These are phyloP conservation scores for Eristalis tenax DNA, from an alignment of 2,888 invertebrate genomes.

Conservation along the genomic window DNA sequence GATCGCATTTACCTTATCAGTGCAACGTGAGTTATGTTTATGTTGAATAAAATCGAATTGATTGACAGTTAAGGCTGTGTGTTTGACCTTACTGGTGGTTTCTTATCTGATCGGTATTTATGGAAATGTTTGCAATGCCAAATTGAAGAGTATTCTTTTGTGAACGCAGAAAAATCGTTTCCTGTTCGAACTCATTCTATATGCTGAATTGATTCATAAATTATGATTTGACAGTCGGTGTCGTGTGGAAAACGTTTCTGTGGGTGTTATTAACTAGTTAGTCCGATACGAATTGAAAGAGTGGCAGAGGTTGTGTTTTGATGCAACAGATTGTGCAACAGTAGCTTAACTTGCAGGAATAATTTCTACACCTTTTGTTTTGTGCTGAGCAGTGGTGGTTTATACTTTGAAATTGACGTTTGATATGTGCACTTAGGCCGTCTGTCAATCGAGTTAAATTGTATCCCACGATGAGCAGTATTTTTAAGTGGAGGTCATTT, in stretches of 20 bases:
- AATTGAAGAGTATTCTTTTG: slow-evolving; percentile 1
- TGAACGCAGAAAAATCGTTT: background rate
- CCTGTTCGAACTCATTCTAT: slow-evolving; percentile 9
- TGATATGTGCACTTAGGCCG: no score
- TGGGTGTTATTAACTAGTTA: background rate
- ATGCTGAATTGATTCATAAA: slow-evolving; percentile 1
- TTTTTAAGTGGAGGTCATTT: no score
- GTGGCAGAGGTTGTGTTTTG: no score
- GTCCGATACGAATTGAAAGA: background rate
- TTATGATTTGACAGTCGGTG: background rate
- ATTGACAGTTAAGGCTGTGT: background rate
- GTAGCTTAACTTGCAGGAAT: no score
- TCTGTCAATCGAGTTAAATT: no score
- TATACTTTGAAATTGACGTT: no score
- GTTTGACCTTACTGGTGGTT: background rate
- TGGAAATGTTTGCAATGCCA: background rate
- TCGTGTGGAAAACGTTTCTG: background rate
- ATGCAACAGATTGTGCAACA: no score
- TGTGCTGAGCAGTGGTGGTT: no score
- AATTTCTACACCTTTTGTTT: no score
- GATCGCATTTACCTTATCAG: slow-evolving; percentile 39
- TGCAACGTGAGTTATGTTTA: slow-evolving; percentile 54
- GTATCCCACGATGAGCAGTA: no score
- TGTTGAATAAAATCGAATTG: background rate
- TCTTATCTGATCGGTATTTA: background rate